Conservation (phyloP, 1,140 invertebrate genomes). For the Drosophila paulistorum region DNA sequence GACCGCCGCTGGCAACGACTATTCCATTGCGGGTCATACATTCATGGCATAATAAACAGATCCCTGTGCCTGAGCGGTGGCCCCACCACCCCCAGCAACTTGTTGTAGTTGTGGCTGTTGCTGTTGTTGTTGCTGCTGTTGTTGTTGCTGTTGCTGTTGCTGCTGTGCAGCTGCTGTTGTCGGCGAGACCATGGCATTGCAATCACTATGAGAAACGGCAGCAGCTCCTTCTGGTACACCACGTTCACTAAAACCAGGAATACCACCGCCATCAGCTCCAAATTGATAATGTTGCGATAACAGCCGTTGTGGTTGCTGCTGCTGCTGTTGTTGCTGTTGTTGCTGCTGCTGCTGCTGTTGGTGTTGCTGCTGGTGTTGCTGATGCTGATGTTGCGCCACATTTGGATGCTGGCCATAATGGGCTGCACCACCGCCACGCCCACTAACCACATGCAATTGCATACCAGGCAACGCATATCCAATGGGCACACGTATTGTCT, state of each 20-base stretch:
- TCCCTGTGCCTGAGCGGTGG: conserved; percentile 61
- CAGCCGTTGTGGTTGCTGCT: conserved; percentile 77
- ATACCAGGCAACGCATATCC: conserved; percentile 81
- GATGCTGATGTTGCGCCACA: conserved; percentile 49
- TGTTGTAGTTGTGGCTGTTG: conserved; percentile 44
- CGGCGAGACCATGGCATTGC: conserved; percentile 83
- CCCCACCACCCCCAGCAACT: conserved; percentile 20
- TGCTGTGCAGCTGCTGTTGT: conserved; percentile 43
- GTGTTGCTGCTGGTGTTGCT: conserved; percentile 31
- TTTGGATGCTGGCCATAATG: conserved; percentile 80
- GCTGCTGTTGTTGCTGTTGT: conserved; percentile 68
- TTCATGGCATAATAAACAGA: conserved; percentile 84
- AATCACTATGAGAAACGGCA: conserved; percentile 84
- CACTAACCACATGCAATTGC: conserved; percentile 83
- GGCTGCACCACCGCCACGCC: conserved; percentile 74
- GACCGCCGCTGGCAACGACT: conserved; percentile 80
- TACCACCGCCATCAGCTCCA: conserved; percentile 81
- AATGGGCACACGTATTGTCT: conserved; percentile 82
- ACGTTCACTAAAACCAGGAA: conserved; percentile 84
- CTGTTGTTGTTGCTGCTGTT: conserved; percentile 49
- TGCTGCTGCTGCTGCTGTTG: conserved; percentile 56
- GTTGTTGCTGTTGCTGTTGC: conserved; percentile 47
- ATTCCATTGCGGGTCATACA: conserved; percentile 83
- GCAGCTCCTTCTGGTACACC: conserved; percentile 87
- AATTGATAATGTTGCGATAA: conserved; percentile 74